Percentiles rank a stretch among this genome's conserved stretches.
Conservation (phyloP, 2,797 vertebrate genomes). For the Hemitrygon akajei region DNA sequence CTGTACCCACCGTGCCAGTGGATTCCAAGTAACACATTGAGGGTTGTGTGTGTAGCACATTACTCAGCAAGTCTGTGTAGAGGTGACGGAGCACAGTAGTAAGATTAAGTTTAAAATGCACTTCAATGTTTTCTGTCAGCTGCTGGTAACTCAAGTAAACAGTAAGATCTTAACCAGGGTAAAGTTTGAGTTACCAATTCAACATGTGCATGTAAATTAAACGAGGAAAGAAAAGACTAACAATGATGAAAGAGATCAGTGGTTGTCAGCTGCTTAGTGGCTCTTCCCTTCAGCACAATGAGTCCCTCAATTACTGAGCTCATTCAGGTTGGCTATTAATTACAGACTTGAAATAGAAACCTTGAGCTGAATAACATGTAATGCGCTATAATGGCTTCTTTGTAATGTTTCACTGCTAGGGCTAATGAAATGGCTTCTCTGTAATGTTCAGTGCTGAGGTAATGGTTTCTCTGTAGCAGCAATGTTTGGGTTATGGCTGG, state of each 20-base stretch:
- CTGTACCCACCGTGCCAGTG: background rate
- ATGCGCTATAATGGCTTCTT: too few relatives aligned
- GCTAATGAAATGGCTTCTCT: too few relatives aligned
- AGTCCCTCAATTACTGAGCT: background rate
- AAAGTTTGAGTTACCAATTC: background rate
- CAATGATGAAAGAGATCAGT: background rate
- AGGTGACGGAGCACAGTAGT: background rate
- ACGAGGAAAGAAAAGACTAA: background rate
- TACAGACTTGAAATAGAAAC: background rate
- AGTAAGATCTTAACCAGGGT: background rate
- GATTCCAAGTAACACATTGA: background rate
- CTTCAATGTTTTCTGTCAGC: background rate
- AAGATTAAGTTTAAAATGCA: background rate
- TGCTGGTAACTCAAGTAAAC: background rate
- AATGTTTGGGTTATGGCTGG: too few relatives aligned
- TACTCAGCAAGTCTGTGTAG: background rate
- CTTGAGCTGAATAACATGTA: too few relatives aligned
- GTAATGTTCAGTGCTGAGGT: too few relatives aligned
- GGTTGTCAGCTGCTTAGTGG: background rate
- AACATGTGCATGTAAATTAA: background rate
- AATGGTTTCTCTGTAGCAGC: too few relatives aligned
- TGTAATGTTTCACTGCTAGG: too few relatives aligned
- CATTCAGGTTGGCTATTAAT: background rate
- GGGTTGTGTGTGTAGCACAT: background rate
- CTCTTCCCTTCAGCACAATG: background rate